A percentile compares a stretch with the other conserved stretches of the same genome.
Evolutionary conservation across 2,113 vertebrate species (phyloP).

Genomic region (Miniopterus natalensis): DNA sequence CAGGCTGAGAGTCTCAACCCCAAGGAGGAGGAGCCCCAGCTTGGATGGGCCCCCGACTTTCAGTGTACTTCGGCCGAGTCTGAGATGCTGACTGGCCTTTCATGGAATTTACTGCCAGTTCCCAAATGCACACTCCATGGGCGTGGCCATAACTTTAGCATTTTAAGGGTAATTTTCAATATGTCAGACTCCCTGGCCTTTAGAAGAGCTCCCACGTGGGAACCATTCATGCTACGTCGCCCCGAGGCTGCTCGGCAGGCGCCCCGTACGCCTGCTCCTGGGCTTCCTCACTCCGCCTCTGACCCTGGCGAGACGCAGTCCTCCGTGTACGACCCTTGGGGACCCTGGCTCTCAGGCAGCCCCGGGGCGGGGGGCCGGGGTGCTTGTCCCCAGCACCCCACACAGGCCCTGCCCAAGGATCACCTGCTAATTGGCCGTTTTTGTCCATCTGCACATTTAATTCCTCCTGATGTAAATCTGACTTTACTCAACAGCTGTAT

Average conservation of each 20-base stretch:
- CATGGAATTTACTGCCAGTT: not conserved
- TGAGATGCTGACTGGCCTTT: not conserved
- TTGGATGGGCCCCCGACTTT: not conserved
- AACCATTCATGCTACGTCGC: rapidly evolving
- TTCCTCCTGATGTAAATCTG: not conserved
- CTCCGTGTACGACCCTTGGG: rapidly evolving
- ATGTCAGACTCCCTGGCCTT: not conserved
- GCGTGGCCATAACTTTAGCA: not conserved
- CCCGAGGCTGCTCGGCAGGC: rapidly evolving
- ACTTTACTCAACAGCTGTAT: not conserved
- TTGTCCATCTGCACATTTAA: rapidly evolving
- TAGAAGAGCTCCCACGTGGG: not conserved
- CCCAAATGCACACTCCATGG: not conserved
- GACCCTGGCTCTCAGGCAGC: not conserved
- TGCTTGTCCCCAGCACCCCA: no score
- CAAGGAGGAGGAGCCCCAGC: rapidly evolving
- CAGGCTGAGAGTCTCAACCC: rapidly evolving
- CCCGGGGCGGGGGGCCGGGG: not conserved
- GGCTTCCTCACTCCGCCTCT: rapidly evolving
- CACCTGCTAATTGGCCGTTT: rapidly evolving
- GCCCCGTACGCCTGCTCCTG: rapidly evolving
- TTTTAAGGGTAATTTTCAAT: constrained; percentile 47
- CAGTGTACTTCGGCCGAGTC: rapidly evolving
- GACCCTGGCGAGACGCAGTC: rapidly evolving
- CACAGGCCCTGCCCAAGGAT: rapidly evolving